Percentiles rank a stretch among this genome's conserved stretches.
Evolutionary conservation across 2,888 invertebrate species (phyloP).

Genomic region (Malacosoma neustria): DNA sequence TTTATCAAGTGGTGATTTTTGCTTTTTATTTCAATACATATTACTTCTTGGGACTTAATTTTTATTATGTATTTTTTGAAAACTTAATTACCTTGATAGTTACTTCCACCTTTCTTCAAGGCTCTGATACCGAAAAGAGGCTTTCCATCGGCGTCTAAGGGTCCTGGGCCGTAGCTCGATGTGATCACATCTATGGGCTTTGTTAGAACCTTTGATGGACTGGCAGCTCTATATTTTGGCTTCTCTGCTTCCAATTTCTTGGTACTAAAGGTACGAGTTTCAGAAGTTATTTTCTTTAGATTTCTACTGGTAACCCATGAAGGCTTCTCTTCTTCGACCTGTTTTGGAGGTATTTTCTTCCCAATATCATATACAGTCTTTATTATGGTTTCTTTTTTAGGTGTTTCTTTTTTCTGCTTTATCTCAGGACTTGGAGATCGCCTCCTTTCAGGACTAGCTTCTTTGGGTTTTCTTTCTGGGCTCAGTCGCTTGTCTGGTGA

Average conservation of each 20-base stretch:
- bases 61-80: too few species aligned
- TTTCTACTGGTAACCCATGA: slow-evolving; percentile 78
- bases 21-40: too few species aligned
- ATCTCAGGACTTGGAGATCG: slow-evolving; percentile 22
- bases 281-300: slow-evolving; percentile 69
- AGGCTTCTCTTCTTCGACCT: slow-evolving; percentile 70
- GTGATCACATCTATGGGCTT: slow-evolving; percentile 80
- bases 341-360: slow-evolving; percentile 43
- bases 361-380: slow-evolving; percentile 44
- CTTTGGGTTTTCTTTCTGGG: slow-evolving; percentile 19
- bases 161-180: slow-evolving; percentile 88
- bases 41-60: too few species aligned
- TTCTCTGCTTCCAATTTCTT: slow-evolving; percentile 57
- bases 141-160: slow-evolving; percentile 85
- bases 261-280: slow-evolving; percentile 44
- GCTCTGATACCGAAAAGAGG: slow-evolving; percentile 88
- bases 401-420: slow-evolving; percentile 33
- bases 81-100: slow-evolving; percentile 80
- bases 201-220: slow-evolving; percentile 50
- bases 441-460: slow-evolving; percentile 3
- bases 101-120: slow-evolving; percentile 75
- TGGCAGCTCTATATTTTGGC: slow-evolving; percentile 47
- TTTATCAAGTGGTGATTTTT: too few species aligned
- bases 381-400: slow-evolving; percentile 42
- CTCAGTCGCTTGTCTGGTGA: slow-evolving; percentile 40